Base-by-base conservation (phyloP, 1,140 invertebrate species). In the Eurosta solidaginis region DNA sequence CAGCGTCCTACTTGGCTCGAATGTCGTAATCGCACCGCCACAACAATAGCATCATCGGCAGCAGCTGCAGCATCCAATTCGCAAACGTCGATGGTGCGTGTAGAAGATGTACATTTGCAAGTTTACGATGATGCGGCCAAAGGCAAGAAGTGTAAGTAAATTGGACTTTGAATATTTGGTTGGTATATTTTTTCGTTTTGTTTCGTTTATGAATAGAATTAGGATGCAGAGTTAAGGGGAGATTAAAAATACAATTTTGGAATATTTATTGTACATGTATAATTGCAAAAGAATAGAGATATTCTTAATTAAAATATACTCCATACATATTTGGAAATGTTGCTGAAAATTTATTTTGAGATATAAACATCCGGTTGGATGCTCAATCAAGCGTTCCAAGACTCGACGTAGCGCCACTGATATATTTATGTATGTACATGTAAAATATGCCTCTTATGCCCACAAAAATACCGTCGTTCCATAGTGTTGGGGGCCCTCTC, bases 91-190 rank as follows among this genome's bases (percentile, higher is more conserved):
- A 42, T 54, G 1, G 84, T 86, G 3, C 80, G 80, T 0, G 78
- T 86, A 14, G 85, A 86, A 63, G 85, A 86, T 76, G 85, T 86
- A 6, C 79, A 86, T 42, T 75, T 86, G 68, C 81, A 85, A 59
- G 76, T 86, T 10, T 54, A 77, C 6, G 81, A 54, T 14, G 74
- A 78, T 29, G 36, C 59, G 33, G 59, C 63, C 40, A 78, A 76
- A 42, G 54, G 45, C 52, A 78, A 76, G 74, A 52, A 74, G 12
- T 44, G 77, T 78, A 78, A 78, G 78, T 78, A 76, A 40, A 36
- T 45, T 20, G 17, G 22, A 44, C 36, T 63, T 50, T n/a, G 74
- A n/a, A 3, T 49, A 10, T 7, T 36, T 29, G 25, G 6, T 52
- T 14, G 36, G 36, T 52, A 36, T 76, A 36, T 1, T n/a, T 52